Conservation (phyloP, 2,113 vertebrate genomes). For the Galbula dea region DNA sequence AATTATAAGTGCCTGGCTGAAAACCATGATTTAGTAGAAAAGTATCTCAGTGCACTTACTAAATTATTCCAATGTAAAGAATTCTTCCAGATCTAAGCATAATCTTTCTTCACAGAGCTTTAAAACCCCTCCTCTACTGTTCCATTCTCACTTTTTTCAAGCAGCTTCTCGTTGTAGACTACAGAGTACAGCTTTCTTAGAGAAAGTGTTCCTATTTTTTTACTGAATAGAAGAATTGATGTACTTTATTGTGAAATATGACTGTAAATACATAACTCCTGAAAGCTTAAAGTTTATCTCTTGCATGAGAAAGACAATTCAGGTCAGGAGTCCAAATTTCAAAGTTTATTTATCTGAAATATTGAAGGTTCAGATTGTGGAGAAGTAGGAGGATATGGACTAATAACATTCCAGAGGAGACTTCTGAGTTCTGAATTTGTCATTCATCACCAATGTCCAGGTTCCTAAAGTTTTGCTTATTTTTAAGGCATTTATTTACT, state of each 20-base stretch:
- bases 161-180: neutral
- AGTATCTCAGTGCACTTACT: neutral
- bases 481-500: constrained; percentile 1
- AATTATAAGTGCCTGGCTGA: neutral
- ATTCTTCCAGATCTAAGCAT: neutral
- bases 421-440: neutral
- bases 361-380: neutral
- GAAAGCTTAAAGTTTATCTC: neutral
- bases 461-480: neutral
- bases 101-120: neutral
- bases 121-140: neutral
- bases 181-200: neutral
- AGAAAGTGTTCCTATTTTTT: neutral
- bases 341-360: neutral
- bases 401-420: neutral
- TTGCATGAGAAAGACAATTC: neutral
- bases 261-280: neutral
- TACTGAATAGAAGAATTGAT: neutral
- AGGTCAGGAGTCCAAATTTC: neutral
- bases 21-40: neutral
- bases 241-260: neutral
- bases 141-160: neutral
- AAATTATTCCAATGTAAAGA: neutral
- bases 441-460: neutral
- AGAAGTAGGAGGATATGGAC: neutral